These are phyloP conservation scores for Bombus sylvicola DNA, from an alignment of 1,140 invertebrate genomes.

Conservation along the genomic window DNA sequence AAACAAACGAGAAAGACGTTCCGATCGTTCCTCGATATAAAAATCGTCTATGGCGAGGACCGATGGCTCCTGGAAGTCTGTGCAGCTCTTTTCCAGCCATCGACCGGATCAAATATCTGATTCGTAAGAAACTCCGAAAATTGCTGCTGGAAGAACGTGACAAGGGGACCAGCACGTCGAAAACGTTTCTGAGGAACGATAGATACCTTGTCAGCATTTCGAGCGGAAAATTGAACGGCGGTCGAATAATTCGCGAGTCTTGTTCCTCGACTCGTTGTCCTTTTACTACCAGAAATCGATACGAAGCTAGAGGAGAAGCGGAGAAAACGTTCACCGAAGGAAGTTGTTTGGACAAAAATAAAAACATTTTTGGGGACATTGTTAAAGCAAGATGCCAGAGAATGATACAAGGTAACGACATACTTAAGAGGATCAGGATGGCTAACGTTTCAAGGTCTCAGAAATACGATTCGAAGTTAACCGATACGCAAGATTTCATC, in stretches of 20 bases:
- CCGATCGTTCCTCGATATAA: neutral
- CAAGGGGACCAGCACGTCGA: constrained; percentile 21
- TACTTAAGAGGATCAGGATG: neutral
- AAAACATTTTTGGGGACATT: neutral
- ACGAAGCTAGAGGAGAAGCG: neutral
- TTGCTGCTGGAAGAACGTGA: constrained; percentile 38
- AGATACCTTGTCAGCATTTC: constrained; percentile 24
- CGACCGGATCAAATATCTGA: constrained; percentile 56
- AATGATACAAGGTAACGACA: neutral
- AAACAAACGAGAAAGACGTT: neutral
- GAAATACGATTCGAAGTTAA: neutral
- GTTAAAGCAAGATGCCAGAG: neutral
- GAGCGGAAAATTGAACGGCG: neutral
- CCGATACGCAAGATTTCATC: neutral
- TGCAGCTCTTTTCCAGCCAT: constrained; percentile 35
- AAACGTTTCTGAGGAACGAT: constrained; percentile 28
- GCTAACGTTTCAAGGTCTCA: neutral
- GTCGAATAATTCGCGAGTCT: neutral
- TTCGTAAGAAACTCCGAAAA: constrained; percentile 56
- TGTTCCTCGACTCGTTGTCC: constrained; percentile 11
- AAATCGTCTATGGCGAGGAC: neutral
- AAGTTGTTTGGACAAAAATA: neutral
- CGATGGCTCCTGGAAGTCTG: neutral
- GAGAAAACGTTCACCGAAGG: neutral
- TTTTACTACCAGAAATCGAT: neutral